These are phyloP conservation scores for Alaudala cheleensis DNA, from an alignment of 2,113 vertebrate species.

Conservation along the genomic window DNA sequence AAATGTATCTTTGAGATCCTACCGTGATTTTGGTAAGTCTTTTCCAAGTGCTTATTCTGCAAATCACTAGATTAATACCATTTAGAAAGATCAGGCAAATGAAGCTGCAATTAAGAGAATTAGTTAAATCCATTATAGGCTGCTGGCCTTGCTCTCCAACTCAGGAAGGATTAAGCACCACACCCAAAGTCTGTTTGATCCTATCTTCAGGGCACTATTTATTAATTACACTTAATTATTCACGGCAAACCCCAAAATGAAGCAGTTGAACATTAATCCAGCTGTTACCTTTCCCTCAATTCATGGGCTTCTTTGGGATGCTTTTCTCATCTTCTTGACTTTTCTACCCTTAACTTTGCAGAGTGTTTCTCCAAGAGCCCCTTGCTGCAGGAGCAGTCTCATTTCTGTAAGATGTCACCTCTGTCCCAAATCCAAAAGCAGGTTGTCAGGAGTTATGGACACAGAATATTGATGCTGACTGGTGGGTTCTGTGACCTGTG, in stretches of 20 bases:
- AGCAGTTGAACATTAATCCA: conserved; percentile 46
- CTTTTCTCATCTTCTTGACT: not conserved
- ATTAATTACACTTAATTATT: conserved; percentile 67
- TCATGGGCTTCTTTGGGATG: not conserved
- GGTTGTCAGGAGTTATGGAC: not conserved
- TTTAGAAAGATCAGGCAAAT: conserved; percentile 71
- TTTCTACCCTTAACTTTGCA: not conserved
- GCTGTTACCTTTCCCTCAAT: conserved; percentile 54
- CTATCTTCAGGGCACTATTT: conserved; percentile 67
- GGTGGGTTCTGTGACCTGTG: not conserved
- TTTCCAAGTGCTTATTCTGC: conserved; percentile 68
- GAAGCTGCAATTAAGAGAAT: conserved; percentile 69
- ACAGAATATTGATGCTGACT: not conserved
- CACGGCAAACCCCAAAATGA: conserved; percentile 59
- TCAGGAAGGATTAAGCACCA: conserved; percentile 67
- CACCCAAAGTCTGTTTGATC: conserved; percentile 62
- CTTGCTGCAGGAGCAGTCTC: not conserved
- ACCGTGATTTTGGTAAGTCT: conserved; percentile 56
- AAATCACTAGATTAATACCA: conserved; percentile 66
- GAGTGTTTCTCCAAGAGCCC: not conserved
- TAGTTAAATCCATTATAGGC: conserved; percentile 68
- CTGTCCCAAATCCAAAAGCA: not conserved
- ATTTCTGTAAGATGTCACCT: accelerated
- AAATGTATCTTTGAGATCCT: conserved; percentile 45
- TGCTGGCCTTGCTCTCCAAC: conserved; percentile 64